phyloP scores from a whole-genome alignment of 2,797 vertebrate species.

The Choloepus didactylus region DNA sequence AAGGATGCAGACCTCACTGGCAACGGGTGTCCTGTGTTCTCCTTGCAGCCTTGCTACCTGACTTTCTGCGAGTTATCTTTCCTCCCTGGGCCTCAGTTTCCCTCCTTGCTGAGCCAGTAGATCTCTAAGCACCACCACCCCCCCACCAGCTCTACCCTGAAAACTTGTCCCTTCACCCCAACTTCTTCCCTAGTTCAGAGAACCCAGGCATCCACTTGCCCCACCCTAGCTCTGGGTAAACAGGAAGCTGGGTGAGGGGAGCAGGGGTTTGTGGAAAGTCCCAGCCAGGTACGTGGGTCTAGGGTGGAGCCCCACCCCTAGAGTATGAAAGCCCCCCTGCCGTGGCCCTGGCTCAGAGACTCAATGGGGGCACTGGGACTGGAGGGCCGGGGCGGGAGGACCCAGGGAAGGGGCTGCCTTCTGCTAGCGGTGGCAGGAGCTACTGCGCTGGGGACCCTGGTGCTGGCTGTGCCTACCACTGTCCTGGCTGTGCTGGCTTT shows the following conservation, averaged over 20 bases:
- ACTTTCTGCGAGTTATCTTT: not conserved
- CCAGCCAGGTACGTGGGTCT: conserved; percentile 82
- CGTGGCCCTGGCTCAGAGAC: conserved; percentile 63
- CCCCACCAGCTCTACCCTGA: not conserved
- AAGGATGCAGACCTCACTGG: not conserved
- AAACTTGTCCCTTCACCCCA: not conserved
- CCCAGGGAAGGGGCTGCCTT: conserved; percentile 74
- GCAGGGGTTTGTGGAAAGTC: conserved; percentile 80
- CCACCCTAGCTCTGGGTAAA: conserved; percentile 83
- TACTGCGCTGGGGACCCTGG: conserved; percentile 76
- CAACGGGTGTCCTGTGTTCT: not conserved
- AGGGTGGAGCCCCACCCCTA: conserved; percentile 71
- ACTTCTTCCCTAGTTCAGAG: conserved; percentile 79
- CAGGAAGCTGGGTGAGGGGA: conserved; percentile 83
- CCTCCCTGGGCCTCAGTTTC: not conserved
- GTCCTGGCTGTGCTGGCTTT: conserved; percentile 76
- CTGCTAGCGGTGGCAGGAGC: conserved; percentile 80
- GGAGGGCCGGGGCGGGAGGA: conserved; percentile 49
- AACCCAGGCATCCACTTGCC: conserved; percentile 78
- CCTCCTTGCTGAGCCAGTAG: not conserved
- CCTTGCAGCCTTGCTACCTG: not conserved
- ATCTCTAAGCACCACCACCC: not conserved
- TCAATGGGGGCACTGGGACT: conserved; percentile 75
- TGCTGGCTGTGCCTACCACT: conserved; percentile 82
- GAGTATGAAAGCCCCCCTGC: conserved; percentile 81